phyloP scores from a whole-genome alignment of 2,113 vertebrate genomes.

The Paedocypris sp. region DNA sequence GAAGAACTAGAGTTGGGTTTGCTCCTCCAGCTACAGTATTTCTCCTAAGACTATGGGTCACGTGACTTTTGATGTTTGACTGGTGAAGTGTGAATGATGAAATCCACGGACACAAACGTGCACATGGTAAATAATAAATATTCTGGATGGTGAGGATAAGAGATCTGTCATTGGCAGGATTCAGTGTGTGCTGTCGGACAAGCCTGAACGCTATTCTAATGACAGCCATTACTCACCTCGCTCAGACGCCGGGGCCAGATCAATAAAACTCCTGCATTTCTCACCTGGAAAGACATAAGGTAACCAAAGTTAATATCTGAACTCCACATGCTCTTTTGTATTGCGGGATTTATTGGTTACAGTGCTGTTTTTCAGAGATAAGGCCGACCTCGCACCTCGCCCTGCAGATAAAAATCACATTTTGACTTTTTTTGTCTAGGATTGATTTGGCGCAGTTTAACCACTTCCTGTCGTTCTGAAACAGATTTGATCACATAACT shows the following conservation, averaged over 20 bases:
- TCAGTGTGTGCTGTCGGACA: conserved; percentile 5
- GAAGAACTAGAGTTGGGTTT: too few relatives aligned
- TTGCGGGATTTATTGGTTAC: not conserved
- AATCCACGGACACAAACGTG: too few relatives aligned
- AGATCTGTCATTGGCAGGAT: conserved; percentile 3
- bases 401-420: not conserved
- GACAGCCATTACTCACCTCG: conserved; percentile 77
- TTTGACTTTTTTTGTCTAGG: not conserved
- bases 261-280: conserved; percentile 95
- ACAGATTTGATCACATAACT: too few relatives aligned
- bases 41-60: too few relatives aligned
- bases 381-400: not conserved
- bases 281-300: conserved; percentile 74
- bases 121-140: not conserved
- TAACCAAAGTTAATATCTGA: conserved; percentile 12
- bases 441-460: too few relatives aligned
- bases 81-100: too few relatives aligned
- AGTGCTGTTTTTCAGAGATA: not conserved
- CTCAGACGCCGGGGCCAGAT: conserved; percentile 92
- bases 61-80: too few relatives aligned
- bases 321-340: not conserved
- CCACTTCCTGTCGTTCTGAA: too few relatives aligned
- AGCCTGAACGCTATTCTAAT: conserved; percentile 30
- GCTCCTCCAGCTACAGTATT: too few relatives aligned
- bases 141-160: not conserved